Evolutionary conservation across 2,797 vertebrate genomes (phyloP).

Genomic region (Enteromius treurensis): DNA sequence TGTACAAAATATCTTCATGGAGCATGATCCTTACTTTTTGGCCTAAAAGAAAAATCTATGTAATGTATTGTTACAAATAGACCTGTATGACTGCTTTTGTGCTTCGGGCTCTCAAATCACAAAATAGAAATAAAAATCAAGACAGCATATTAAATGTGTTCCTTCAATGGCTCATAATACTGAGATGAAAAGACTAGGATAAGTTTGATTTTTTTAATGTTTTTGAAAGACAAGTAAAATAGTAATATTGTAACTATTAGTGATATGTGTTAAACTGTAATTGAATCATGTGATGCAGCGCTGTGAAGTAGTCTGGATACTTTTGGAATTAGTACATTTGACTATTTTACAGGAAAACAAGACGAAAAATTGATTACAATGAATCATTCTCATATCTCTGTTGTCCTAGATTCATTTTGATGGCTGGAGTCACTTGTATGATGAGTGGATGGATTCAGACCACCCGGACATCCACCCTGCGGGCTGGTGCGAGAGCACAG

Average conservation of each 20-base stretch:
- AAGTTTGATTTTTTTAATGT: not conserved
- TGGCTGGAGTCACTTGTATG: conserved; percentile 93
- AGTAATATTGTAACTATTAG: not conserved
- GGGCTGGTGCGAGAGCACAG: conserved; percentile 93
- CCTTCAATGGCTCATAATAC: not conserved
- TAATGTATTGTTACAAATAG: too few species aligned
- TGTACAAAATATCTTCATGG: too few species aligned
- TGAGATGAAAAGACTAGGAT: not conserved
- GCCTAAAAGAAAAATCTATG: too few species aligned
- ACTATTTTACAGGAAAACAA: not conserved
- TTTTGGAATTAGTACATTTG: not conserved
- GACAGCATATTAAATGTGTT: not conserved
- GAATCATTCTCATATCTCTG: not conserved
- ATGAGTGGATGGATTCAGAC: conserved; percentile 97
- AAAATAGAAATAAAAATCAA: not conserved
- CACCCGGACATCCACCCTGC: conserved; percentile 93
- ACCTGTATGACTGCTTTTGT: too few species aligned
- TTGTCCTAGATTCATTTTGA: conserved; percentile 90
- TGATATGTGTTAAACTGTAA: not conserved
- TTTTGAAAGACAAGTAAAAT: not conserved
- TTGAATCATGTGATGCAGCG: not conserved
- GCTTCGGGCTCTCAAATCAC: not conserved
- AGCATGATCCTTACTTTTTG: too few species aligned
- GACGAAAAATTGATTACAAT: too few species aligned
- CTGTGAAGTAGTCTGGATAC: too few species aligned